phyloP scores from a whole-genome alignment of 1,140 invertebrate genomes.

The Drosophila nebulosa region DNA sequence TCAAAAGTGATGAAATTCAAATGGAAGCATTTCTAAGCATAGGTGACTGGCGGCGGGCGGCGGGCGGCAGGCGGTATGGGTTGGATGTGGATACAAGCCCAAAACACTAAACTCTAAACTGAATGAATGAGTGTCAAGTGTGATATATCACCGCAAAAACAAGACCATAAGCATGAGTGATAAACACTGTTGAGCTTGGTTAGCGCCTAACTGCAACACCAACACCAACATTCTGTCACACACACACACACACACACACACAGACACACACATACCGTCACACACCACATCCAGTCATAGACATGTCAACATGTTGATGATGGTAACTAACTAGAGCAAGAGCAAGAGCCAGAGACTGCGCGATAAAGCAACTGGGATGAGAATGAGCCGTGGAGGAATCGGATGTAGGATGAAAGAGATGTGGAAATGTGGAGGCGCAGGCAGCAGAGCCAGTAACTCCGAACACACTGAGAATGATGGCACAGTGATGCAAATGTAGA shows the following conservation, averaged over 20 bases:
- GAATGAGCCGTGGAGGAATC: not conserved
- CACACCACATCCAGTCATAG: constrained; percentile 63
- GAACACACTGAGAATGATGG: constrained; percentile 49
- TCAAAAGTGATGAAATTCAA: constrained; percentile 72
- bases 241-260: constrained; percentile 23
- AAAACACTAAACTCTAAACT: constrained; percentile 73
- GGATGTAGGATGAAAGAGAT: not conserved
- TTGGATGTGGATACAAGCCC: constrained; percentile 48
- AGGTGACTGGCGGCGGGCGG: constrained; percentile 10
- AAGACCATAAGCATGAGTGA: constrained; percentile 79
- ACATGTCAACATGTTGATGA: constrained; percentile 80
- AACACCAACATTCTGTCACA: constrained; percentile 26
- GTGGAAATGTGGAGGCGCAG: constrained; percentile 21
- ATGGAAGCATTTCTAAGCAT: constrained; percentile 26
- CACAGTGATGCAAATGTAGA: constrained; percentile 33
- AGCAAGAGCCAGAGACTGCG: constrained; percentile 42
- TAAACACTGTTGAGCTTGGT: constrained; percentile 77
- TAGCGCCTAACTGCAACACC: constrained; percentile 39
- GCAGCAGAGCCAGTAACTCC: constrained; percentile 38
- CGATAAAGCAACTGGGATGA: constrained; percentile 29
- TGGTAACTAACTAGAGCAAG: constrained; percentile 73
- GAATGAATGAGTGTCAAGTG: constrained; percentile 81
- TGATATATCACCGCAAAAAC: constrained; percentile 80
- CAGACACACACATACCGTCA: constrained; percentile 18
- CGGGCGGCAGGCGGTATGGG: not conserved